phyloP scores from a whole-genome alignment of 2,888 invertebrate genomes.

The Leptopterna dolabrata region DNA sequence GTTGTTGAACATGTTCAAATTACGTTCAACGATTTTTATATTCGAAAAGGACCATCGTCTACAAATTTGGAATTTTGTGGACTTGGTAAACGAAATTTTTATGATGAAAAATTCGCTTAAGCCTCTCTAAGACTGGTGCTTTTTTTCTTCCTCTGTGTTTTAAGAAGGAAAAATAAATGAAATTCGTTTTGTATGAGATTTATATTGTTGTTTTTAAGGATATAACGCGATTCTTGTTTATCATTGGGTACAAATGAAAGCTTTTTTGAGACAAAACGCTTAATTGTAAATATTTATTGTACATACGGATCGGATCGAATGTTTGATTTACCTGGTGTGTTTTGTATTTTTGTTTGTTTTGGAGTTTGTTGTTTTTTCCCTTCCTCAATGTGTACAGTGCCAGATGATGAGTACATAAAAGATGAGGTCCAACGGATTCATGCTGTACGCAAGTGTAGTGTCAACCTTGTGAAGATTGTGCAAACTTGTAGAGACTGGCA shows the following conservation, averaged over 20 bases:
- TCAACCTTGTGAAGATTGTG: too few species aligned
- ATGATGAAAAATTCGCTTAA: not conserved
- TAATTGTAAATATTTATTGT: constrained; percentile 1
- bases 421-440: too few species aligned
- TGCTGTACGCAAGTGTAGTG: too few species aligned
- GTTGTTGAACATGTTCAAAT: too few species aligned
- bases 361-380: too few species aligned
- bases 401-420: too few species aligned
- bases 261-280: not conserved
- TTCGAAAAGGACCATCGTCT: not conserved
- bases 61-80: not conserved
- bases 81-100: not conserved
- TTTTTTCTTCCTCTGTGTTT: not conserved
- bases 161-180: not conserved
- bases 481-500: too few species aligned
- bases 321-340: not conserved
- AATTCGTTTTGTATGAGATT: not conserved
- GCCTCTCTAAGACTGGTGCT: constrained; percentile 19
- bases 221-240: not conserved
- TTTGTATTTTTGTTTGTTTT: not conserved
- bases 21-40: not conserved
- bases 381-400: too few species aligned
- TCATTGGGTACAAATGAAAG: not conserved
- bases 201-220: not conserved
- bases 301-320: not conserved